phyloP scores from a whole-genome alignment of 30 jellyfish, hydroid and myxozoan genomes.

The Turritopsis rubra region DNA sequence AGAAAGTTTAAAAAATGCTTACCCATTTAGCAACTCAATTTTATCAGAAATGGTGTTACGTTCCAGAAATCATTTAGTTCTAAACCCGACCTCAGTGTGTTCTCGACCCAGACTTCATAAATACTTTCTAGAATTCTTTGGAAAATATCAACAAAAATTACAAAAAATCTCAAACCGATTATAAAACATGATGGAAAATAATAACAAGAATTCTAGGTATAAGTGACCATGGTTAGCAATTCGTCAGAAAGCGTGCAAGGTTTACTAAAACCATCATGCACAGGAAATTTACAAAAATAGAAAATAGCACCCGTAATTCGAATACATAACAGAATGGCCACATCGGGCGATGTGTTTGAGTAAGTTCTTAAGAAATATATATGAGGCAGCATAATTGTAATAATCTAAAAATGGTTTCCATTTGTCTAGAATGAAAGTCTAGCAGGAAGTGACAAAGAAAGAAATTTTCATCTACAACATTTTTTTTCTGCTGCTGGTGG shows the following conservation, averaged over 20 bases:
- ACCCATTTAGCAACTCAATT: too few relatives aligned
- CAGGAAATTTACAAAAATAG: background rate
- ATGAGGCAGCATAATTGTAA: background rate
- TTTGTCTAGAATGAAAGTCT: slow-evolving; percentile 10
- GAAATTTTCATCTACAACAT: slow-evolving; percentile 28
- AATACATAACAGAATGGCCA: too few relatives aligned
- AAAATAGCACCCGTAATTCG: background rate
- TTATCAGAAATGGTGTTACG: too few relatives aligned
- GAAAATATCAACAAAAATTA: background rate
- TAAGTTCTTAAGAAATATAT: background rate
- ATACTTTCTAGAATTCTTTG: background rate
- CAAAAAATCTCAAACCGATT: background rate
- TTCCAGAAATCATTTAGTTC: too few relatives aligned
- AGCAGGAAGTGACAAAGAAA: background rate
- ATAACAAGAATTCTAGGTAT: too few relatives aligned
- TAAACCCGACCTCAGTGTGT: too few relatives aligned
- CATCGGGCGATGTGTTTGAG: too few relatives aligned
- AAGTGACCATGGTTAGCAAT: too few relatives aligned
- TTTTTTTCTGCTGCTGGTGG: slow-evolving; percentile 15
- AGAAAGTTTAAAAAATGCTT: background rate
- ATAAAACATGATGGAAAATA: background rate
- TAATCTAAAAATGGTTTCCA: background rate
- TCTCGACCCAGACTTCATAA: background rate
- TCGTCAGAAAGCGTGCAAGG: too few relatives aligned
- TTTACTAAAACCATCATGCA: too few relatives aligned